Conservation (phyloP, 2,888 invertebrate species). For the Meta bourneti region DNA sequence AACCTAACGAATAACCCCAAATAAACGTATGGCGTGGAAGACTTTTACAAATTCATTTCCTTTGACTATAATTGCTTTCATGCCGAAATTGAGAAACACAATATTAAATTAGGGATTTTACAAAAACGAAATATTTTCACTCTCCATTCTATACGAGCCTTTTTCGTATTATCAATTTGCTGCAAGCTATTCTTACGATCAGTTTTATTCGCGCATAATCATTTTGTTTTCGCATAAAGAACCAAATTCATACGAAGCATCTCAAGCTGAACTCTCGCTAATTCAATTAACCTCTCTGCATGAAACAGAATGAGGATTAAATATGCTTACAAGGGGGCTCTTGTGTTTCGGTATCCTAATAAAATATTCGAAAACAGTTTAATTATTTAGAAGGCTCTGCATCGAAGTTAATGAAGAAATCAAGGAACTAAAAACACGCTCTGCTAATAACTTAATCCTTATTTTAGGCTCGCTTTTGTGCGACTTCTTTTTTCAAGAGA, state of each 20-base stretch:
- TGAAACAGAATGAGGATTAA: slow-evolving; percentile 9
- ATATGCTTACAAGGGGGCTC: slow-evolving; percentile 7
- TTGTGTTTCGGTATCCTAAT: neutral
- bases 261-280: neutral
- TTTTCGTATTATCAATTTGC: neutral
- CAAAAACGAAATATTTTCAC: neutral
- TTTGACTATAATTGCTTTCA: too few relatives aligned
- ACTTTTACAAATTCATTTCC: too few relatives aligned
- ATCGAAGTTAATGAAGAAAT: slow-evolving; percentile 7
- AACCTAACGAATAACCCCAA: too few relatives aligned
- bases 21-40: too few relatives aligned
- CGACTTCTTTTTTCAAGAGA: too few relatives aligned
- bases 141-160: neutral
- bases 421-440: neutral
- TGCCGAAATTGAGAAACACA: too few relatives aligned
- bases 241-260: neutral
- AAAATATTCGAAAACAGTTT: slow-evolving; percentile 16
- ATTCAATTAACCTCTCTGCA: slow-evolving; percentile 26
- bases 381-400: neutral
- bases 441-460: slow-evolving; percentile 19
- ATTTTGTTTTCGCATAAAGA: neutral
- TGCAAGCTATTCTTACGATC: slow-evolving; percentile 9
- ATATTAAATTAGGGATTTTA: too few relatives aligned
- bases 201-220: slow-evolving; percentile 5
- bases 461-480: slow-evolving; percentile 6